Evolutionary conservation across 2,888 invertebrate genomes (phyloP), one percentile per base, ranked within the genome.

Genomic region (Adelognathus sp.): DNA sequence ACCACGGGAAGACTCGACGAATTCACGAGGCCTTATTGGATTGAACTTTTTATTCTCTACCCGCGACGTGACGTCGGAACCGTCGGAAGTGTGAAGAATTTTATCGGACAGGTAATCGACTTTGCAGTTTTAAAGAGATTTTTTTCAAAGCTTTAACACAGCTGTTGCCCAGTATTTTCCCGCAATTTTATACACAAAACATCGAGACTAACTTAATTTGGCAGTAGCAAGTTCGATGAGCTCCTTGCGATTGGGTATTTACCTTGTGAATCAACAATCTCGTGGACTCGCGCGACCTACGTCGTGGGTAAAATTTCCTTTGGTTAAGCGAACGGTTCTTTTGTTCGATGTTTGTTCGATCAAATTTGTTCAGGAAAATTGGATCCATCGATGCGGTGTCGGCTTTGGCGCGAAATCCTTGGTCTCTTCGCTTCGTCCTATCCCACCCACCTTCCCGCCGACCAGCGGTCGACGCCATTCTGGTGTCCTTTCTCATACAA

Each of bases 361-460:
- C 11, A 79, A 82, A 82, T 82, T 80, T 79, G 82, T 74, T 80
- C 80, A 73, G 31, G 72, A 36, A 80, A 80, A 82, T 82, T 82
- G 76, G 78, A 80, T 79, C 69, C 27, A 70, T 64, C 74, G 41
- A 69, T 72, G 70, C 52, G 36, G 61, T 63, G 46, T 54, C 63
- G 78, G 33, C 52, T 16, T 69, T 21, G 41, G 64, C 52, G 24
- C 31, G 14, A n/a, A 70, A 33, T 52, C 71, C 54, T 27, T 21
- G 52, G 58, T 67, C 24, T 50, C 60, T 56, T 41, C 24, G 18
- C 24, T 52, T 41, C 58, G 7, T 16, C 50, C 24, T n/a, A n/a
- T n/a, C 24, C 56, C 69, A 4, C 67, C 14, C 39, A 14, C n/a
- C 16, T 58, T 27, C 58, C 58, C 21, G 33, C 41, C 39, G 24